phyloP scores from a whole-genome alignment of 2,888 invertebrate species.

The Ormyrus nitidulus region DNA sequence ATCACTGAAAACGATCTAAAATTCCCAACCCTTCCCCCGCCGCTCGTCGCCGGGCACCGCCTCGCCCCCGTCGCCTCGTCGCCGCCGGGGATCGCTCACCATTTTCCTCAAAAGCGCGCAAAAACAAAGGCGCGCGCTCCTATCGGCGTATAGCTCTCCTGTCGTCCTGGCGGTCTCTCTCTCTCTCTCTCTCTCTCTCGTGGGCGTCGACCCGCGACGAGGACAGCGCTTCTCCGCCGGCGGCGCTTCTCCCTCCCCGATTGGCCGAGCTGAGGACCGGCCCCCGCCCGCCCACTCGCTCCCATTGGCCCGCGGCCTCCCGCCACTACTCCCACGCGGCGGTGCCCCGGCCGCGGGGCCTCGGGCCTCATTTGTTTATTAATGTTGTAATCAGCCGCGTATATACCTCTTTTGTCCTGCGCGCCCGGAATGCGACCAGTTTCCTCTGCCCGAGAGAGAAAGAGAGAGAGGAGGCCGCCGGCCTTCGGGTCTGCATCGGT shows the following conservation, averaged over 20 bases:
- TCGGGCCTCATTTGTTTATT: conserved; percentile 74
- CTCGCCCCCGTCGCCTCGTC: too few species aligned
- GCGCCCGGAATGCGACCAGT: conserved; percentile 73
- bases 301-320: conserved; percentile 60
- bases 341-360: conserved; percentile 15
- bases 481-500: conserved; percentile 23
- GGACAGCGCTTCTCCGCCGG: background rate
- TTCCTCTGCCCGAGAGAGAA: conserved; percentile 57
- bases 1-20: too few species aligned
- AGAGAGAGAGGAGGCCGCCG: background rate
- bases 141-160: too few species aligned
- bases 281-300: conserved; percentile 70
- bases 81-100: too few species aligned
- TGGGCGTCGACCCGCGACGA: background rate
- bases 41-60: too few species aligned
- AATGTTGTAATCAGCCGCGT: conserved; percentile 75
- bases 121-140: too few species aligned
- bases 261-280: conserved; percentile 70
- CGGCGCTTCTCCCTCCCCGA: conserved; percentile 43
- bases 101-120: too few species aligned
- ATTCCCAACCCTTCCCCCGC: too few species aligned
- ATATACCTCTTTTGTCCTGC: conserved; percentile 72
- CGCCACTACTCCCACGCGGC: conserved; percentile 67
- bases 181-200: too few species aligned
- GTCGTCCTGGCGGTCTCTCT: too few species aligned